Evolutionary conservation across 2,797 vertebrate genomes (phyloP), one percentile per base, ranked within the genome.

Genomic region (Podargus strigoides): DNA sequence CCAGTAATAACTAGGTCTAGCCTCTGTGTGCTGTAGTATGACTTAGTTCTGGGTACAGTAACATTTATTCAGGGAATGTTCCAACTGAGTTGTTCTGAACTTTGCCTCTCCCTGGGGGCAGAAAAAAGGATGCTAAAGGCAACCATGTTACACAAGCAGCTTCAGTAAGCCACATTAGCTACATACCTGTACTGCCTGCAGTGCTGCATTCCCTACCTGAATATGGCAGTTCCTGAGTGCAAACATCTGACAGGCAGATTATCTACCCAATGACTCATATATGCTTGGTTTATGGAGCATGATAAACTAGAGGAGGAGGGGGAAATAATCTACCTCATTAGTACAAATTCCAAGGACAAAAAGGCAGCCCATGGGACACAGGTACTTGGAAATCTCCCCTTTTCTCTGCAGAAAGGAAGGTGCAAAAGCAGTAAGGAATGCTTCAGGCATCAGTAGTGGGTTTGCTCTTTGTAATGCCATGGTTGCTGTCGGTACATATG

Each of bases 91-190:
- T 69, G 30, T 69, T 77, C 39, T 2, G 74, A 90, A 89, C 90
- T 95, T 82, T 14, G 68, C 32, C 68, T 89, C 84, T 85, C 67
- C 2, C n/a, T n/a, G 3, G 58, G 72, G 56, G 10, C 37, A 47
- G 39, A 41, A 52, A 50, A 75, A 58, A 87, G 50, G 53, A 83
- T 93, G 81, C 90, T 79, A 76, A 89, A 93, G 92, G 92, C 75
- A 81, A 37, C 68, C 3, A 0, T 3, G 26, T 90, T 87, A 42
- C 53, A 13, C 82, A 85, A 34, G 47, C 37, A 47, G 17, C 39
- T 67, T 58, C 20, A 20, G 84, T 81, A 69, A 92, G 68, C 75
- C 58, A 47, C 39, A 37, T 5, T 8, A n/a, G 41, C 36, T 39
- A 2, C 4, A 41, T 41, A 12, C 69, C 79, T 23, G 49, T 2